These are phyloP conservation scores for Lepus europaeus DNA, from an alignment of 2,113 vertebrate species.

Conservation along the genomic window DNA sequence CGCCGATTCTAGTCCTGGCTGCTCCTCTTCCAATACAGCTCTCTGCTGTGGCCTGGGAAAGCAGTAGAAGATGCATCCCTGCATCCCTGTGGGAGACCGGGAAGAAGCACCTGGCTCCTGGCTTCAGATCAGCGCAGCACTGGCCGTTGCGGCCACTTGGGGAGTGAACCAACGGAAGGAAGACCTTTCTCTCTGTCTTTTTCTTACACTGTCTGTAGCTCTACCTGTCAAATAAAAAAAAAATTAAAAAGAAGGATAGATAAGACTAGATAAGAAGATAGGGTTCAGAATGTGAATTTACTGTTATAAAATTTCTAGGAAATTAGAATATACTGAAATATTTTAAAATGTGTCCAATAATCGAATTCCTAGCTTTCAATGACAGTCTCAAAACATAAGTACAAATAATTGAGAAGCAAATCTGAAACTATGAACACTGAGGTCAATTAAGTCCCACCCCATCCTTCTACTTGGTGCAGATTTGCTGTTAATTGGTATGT, in stretches of 20 bases:
- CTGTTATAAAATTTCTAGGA: background rate
- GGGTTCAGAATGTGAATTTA: background rate
- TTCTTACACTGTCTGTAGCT: too few species aligned
- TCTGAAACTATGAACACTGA: background rate
- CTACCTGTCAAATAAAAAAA: too few species aligned
- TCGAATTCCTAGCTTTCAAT: background rate
- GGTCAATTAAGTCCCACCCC: fast-evolving
- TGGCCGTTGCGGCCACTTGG: too few species aligned
- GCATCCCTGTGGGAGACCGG: too few species aligned
- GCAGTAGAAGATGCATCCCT: too few species aligned
- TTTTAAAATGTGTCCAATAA: background rate
- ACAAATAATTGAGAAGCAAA: background rate
- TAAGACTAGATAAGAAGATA: background rate
- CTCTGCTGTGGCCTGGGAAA: too few species aligned
- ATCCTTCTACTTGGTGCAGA: background rate
- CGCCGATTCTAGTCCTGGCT: too few species aligned
- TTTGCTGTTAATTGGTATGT: background rate
- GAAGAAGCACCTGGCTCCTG: too few species aligned
- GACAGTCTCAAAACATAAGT: background rate
- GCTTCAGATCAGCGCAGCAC: too few species aligned
- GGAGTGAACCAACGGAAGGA: too few species aligned
- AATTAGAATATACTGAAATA: background rate
- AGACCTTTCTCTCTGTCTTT: too few species aligned
- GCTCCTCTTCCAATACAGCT: too few species aligned
- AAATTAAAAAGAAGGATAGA: background rate